phyloP scores from a whole-genome alignment of 2,113 vertebrate genomes.

The Bombycilla garrulus region DNA sequence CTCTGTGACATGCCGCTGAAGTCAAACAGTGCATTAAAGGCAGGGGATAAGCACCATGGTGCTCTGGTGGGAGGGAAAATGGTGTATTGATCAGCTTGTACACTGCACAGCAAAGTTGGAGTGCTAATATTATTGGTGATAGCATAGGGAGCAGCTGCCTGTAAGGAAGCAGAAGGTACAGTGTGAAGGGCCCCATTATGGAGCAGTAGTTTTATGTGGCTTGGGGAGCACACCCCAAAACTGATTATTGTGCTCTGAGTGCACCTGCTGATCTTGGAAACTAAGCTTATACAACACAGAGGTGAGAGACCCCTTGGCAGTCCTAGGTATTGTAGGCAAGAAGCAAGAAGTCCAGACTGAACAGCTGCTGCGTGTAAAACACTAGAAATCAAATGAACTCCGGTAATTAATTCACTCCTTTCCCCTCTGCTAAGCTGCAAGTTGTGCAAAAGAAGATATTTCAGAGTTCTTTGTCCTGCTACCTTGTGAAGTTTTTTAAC shows the following conservation, averaged over 20 bases:
- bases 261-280: background rate
- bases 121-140: background rate
- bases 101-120: background rate
- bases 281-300: background rate
- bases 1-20: background rate
- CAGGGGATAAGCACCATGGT: background rate
- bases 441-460: background rate
- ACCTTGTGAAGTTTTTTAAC: background rate
- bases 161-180: background rate
- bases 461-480: background rate
- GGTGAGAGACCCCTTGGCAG: background rate
- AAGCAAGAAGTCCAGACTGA: background rate
- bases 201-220: background rate
- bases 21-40: background rate
- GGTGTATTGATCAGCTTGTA: background rate
- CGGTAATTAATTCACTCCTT: background rate
- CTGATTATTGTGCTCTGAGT: background rate
- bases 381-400: background rate
- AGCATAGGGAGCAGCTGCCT: background rate
- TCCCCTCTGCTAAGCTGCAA: background rate
- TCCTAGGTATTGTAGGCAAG: background rate
- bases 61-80: background rate
- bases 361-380: background rate
- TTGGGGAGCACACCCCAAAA: background rate
- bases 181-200: background rate